These are phyloP conservation scores for Leptosomus discolor DNA, from an alignment of 2,113 vertebrate species.

Conservation along the genomic window DNA sequence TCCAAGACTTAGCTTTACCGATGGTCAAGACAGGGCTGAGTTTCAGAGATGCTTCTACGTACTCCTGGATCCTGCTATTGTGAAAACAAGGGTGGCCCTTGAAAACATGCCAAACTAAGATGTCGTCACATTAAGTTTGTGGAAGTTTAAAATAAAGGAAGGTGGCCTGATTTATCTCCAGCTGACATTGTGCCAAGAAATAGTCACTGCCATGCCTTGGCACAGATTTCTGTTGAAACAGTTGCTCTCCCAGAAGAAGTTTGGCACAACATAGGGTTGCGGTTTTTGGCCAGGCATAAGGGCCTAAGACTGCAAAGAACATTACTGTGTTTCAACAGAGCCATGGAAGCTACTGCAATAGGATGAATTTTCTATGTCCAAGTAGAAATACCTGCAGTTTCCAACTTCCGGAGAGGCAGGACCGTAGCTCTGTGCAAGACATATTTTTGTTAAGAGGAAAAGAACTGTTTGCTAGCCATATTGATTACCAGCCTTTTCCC, in stretches of 20 bases:
- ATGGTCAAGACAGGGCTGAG: not conserved
- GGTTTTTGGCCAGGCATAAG: not conserved
- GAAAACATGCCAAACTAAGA: not conserved
- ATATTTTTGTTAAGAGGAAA: not conserved
- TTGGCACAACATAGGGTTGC: not conserved
- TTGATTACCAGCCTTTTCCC: not conserved
- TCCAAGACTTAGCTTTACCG: not conserved
- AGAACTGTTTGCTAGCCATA: not conserved
- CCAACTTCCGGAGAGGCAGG: not conserved
- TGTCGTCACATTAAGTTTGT: not conserved
- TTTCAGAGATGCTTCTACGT: not conserved
- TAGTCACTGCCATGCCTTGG: not conserved
- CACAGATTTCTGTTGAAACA: not conserved
- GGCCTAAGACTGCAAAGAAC: not conserved
- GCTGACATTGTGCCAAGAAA: not conserved
- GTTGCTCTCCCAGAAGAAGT: not conserved
- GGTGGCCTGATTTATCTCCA: not conserved
- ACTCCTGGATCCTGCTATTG: not conserved
- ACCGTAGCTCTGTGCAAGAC: not conserved
- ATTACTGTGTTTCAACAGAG: not conserved
- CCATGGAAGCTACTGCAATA: not conserved
- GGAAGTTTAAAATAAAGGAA: not conserved
- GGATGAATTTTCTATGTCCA: not conserved
- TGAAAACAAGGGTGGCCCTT: not conserved
- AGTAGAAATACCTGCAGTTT: not conserved